Conservation (phyloP, 2,797 vertebrate species). For the Nannoperca australis region DNA sequence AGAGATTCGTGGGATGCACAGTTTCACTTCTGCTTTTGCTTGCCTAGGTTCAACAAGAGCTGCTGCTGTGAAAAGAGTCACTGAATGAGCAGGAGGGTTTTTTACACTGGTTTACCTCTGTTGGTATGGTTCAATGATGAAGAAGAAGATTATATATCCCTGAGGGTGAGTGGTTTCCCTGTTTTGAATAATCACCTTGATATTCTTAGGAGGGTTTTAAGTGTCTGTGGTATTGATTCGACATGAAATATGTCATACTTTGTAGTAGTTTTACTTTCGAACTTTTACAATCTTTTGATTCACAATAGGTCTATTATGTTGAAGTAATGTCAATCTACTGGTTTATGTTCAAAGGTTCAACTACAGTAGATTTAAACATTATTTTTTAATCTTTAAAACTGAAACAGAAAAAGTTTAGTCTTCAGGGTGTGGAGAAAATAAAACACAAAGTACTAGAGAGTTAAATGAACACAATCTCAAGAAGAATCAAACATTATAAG, state of each 20-base stretch:
- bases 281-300: not conserved
- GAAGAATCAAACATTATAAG: not conserved
- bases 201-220: not conserved
- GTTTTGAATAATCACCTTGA: not conserved
- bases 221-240: not conserved
- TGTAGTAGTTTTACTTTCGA: not conserved
- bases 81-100: conserved; percentile 32
- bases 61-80: not conserved
- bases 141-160: conserved; percentile 23
- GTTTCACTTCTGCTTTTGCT: conserved; percentile 69
- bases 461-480: not conserved
- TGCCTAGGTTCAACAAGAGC: not conserved
- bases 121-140: conserved; percentile 35
- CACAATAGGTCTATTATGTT: not conserved
- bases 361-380: not conserved
- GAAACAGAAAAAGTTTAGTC: not conserved
- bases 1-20: conserved; percentile 5
- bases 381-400: not conserved
- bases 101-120: conserved; percentile 6
- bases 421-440: not conserved
- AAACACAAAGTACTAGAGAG: not conserved
- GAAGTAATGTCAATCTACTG: not conserved
- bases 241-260: not conserved
- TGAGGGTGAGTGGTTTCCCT: conserved; percentile 58
- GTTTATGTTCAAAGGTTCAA: not conserved